Evolutionary conservation across 2,888 invertebrate genomes (phyloP), one percentile per base, ranked within the genome.

Genomic region (Abscondita cerata): DNA sequence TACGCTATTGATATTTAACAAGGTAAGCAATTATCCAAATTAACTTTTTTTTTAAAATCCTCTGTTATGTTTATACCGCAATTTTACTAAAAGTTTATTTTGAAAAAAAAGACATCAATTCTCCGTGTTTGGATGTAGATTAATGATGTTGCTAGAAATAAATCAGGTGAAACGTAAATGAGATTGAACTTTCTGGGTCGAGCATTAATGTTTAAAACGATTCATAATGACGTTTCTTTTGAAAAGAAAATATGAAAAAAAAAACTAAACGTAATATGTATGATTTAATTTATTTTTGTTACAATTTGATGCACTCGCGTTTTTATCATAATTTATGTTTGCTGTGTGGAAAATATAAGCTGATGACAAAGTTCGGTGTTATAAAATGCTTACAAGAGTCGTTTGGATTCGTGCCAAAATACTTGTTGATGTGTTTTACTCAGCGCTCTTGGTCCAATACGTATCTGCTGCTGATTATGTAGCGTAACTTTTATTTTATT

Each of bases 401-500:
- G 47, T 61, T 56, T 61, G 61, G 61, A 46, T 12, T 15, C 9
- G 8, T 47, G 61, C 61, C 61, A 61, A 52, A 20, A 25, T 44
- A 61, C 61, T 61, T 61, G 61, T 61, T 61, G 61, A 56, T 61
- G 52, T 56, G 31, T 41, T 41, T 51, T 33, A 46, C 52, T 58
- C 52, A 36, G 58, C 50, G 34, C 5, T 58, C 46, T 19, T 33
- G 33, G 31, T 41, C 15, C 58, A 58, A 44, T 58, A 34, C 34
- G 52, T 52, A 51, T 41, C 19, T 40, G 36, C 19, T 40, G 36
- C 25, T 58, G 52, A 58, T 58, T 52, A 13, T 44, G 34, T 6
- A 52, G 20, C 36, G 36, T 52, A 52, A 52, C 44, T 51, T 34
- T 52, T 50, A 52, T 52, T 51, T 12, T 52, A 44, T 58, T 58